Base-by-base conservation (phyloP, 2,113 vertebrate genomes). In the Gobius niger region DNA sequence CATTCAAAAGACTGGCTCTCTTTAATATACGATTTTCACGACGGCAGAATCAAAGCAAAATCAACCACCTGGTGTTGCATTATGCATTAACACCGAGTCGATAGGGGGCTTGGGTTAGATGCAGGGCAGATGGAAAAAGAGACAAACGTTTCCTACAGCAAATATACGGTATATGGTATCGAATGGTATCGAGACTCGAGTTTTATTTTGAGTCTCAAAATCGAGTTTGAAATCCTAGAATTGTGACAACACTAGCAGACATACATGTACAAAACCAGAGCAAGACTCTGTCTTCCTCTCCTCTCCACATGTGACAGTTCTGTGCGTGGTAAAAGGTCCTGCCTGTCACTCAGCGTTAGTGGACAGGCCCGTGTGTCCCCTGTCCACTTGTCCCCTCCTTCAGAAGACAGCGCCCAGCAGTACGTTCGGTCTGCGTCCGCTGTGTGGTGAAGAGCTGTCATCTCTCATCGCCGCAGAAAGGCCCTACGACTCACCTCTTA, bases 381-480 rank as follows among this genome's bases (percentile, higher is more conserved):
- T 50, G 46, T 24, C 44, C 54, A 63, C 44, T 46, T 40, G 34
- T 59, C 72, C 59, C 19, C 59, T 34, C 44, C 13, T 42, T 52
- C 7, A 34, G 44, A 10, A 63, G 4, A 46, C 52, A 24, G 51
- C 1, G 4, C 9, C 16, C 16, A 10, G 50, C n/a, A 16, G n/a
- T 52, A 16, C 18, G 7, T 10, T 50, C 49, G 7, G 49, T n/a
- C 49, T 16, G 34, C 63, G 71, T 18, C 50, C 50, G 51, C 51
- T 76, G 63, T 71, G 51, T 44, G 51, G 57, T 19, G 18, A 19
- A 57, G 51, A 63, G 51, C 68, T 72, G 69, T 68, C 64, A 77
- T 47, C 56, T 51, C 59, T 57, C 68, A 67, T 67, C 44, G 14
- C 9, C 59, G 10, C 1, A 12, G 12, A 40, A 67, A 49, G 2